Evolutionary conservation across 2,113 vertebrate genomes (phyloP).

Genomic region (Oriolus oriolus): DNA sequence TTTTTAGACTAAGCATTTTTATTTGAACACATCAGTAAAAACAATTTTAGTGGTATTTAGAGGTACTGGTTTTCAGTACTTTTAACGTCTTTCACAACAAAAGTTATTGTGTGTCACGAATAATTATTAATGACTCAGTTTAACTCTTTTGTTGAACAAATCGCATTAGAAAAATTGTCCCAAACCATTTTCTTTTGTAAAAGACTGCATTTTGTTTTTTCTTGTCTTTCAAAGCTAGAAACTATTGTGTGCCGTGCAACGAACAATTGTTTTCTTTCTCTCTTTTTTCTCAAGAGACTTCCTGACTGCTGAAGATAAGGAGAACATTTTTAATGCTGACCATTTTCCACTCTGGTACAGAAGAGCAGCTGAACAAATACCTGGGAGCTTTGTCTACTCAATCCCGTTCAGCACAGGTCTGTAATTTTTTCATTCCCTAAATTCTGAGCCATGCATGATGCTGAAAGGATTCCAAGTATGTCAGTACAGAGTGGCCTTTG

Average conservation of each 20-base stretch:
- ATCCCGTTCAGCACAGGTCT: constrained; percentile 92
- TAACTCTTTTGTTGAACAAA: background rate
- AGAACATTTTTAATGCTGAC: constrained; percentile 96
- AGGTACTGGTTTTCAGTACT: background rate
- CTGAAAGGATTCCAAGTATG: background rate
- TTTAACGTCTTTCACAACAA: background rate
- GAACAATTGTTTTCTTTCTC: constrained; percentile 32
- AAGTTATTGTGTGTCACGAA: background rate
- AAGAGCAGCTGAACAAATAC: constrained; percentile 94
- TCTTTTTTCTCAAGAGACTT: constrained; percentile 90
- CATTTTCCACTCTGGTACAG: constrained; percentile 98
- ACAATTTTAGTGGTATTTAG: background rate
- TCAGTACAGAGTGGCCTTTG: background rate
- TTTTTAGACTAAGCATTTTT: background rate
- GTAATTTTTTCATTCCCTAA: background rate
- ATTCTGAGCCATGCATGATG: background rate
- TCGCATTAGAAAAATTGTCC: background rate
- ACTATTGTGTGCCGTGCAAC: background rate
- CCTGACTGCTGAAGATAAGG: constrained; percentile 93
- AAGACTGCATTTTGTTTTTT: background rate
- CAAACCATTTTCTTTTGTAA: background rate
- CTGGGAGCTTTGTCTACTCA: constrained; percentile 94
- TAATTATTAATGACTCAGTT: background rate
- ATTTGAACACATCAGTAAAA: background rate
- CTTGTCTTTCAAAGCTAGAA: background rate